phyloP scores from a whole-genome alignment of 2,113 vertebrate genomes.

The Limnothrissa miodon region DNA sequence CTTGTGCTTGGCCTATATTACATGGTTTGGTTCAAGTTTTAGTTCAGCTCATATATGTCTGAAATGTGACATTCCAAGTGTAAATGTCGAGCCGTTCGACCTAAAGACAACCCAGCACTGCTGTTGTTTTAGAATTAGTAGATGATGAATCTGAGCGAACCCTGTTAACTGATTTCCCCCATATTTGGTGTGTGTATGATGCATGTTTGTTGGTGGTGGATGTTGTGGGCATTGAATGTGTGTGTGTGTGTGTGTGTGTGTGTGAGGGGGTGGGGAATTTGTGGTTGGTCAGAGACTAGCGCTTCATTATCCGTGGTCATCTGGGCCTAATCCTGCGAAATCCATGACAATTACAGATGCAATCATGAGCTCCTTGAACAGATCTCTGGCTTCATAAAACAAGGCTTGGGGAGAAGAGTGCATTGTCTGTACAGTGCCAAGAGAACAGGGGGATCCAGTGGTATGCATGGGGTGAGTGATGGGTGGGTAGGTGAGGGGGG shows the following conservation, averaged over 20 bases:
- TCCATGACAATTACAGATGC: slow-evolving; percentile 19
- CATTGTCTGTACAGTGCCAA: not conserved
- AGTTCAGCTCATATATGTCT: too few species aligned
- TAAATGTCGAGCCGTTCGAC: too few species aligned
- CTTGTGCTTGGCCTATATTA: too few species aligned
- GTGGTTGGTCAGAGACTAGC: not conserved
- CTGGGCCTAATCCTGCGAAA: slow-evolving; percentile 8
- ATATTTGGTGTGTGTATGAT: not conserved
- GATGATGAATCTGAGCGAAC: not conserved
- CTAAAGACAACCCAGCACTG: slow-evolving; percentile 12
- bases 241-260: not conserved
- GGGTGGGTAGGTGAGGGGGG: not conserved
- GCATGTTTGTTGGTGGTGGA: not conserved
- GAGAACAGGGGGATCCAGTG: not conserved
- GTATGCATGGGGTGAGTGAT: not conserved
- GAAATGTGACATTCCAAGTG: too few species aligned
- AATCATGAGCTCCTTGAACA: not conserved
- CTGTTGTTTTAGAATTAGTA: not conserved
- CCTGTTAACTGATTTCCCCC: not conserved
- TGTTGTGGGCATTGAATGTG: too few species aligned
- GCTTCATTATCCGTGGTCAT: slow-evolving; percentile 6
- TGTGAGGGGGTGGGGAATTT: not conserved
- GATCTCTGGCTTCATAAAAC: slow-evolving; percentile 35
- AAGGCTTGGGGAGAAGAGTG: slow-evolving; percentile 14
- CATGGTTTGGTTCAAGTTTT: too few species aligned